Percentiles rank a stretch among this genome's conserved stretches.
Evolutionary conservation across 2,888 invertebrate genomes (phyloP).

Genomic region (Caenorhabditis sulstoni): DNA sequence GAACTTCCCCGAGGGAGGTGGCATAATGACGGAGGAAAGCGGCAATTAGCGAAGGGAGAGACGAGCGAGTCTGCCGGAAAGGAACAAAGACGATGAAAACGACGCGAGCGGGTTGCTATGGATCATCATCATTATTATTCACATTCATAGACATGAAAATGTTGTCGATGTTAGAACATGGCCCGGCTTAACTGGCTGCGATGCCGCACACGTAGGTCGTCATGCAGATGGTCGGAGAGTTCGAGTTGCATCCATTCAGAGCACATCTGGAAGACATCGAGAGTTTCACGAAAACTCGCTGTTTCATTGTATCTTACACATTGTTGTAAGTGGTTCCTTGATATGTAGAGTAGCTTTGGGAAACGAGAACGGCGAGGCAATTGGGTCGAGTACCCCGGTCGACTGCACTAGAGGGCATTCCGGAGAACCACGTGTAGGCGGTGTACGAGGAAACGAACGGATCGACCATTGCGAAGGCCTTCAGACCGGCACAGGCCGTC

Average conservation of each 20-base stretch:
- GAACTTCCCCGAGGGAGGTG: too few relatives aligned
- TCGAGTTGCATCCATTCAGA: not conserved
- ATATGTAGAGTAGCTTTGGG: not conserved
- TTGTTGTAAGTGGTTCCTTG: not conserved
- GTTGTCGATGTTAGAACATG: too few relatives aligned
- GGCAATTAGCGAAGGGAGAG: too few relatives aligned
- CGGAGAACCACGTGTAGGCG: not conserved
- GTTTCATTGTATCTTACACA: not conserved
- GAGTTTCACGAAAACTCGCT: not conserved
- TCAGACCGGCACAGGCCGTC: not conserved
- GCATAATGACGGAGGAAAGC: too few relatives aligned
- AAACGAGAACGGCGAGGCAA: conserved; percentile 1
- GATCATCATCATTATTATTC: too few relatives aligned
- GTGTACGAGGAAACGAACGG: not conserved
- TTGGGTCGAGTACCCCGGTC: conserved; percentile 6
- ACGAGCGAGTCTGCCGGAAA: not conserved
- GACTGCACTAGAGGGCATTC: not conserved
- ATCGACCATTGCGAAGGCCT: not conserved
- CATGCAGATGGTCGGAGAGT: conserved; percentile 6
- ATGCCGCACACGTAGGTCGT: conserved; percentile 4
- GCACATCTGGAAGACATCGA: conserved; percentile 1
- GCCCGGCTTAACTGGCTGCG: not conserved
- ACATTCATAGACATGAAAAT: too few relatives aligned
- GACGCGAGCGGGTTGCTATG: not conserved
- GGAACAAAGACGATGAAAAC: not conserved